Evolutionary conservation across 2,113 vertebrate genomes (phyloP).

Genomic region (Gallinago undulata): DNA sequence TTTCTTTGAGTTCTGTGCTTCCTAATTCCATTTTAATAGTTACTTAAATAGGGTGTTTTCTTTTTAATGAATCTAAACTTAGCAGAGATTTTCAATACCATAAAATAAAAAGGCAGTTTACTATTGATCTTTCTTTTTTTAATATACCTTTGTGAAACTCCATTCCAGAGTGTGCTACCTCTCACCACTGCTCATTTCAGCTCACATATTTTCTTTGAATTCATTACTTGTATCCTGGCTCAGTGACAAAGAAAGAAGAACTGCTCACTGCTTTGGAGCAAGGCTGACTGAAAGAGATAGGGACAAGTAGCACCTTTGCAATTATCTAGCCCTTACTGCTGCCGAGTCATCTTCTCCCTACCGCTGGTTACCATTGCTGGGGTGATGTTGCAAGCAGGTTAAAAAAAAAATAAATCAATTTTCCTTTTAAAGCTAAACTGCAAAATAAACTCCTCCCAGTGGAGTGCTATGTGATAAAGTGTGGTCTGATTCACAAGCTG

Average conservation of each 20-base stretch:
- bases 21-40: background rate
- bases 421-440: background rate
- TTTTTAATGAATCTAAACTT: background rate
- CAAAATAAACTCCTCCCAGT: background rate
- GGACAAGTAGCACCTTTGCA: background rate
- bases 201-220: background rate
- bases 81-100: background rate
- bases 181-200: background rate
- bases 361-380: background rate
- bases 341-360: background rate
- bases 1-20: background rate
- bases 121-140: background rate
- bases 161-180: background rate
- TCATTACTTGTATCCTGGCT: background rate
- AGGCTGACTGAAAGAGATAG: background rate
- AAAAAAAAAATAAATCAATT: background rate
- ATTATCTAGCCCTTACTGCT: background rate
- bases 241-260: background rate
- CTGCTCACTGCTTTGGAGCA: background rate
- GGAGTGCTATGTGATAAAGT: background rate
- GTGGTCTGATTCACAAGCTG: background rate
- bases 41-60: background rate
- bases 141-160: background rate
- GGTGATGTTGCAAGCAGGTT: background rate
- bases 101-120: background rate